Conservation (phyloP, 2,797 vertebrate genomes). For the Paguma larvata region DNA sequence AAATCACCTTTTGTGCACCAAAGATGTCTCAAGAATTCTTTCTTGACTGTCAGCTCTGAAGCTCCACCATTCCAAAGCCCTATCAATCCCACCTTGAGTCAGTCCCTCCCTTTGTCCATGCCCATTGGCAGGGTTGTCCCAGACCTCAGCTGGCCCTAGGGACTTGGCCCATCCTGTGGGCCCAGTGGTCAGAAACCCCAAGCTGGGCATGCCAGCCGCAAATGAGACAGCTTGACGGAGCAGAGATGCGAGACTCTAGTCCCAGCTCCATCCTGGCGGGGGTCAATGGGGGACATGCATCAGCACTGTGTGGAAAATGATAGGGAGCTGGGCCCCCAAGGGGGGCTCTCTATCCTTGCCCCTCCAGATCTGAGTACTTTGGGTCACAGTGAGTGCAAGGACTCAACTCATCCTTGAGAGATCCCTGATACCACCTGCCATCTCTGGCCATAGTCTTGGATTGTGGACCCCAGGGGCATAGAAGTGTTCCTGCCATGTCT, state of each 20-base stretch:
- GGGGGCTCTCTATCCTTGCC: background rate
- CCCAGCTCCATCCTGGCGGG: background rate
- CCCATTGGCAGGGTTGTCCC: background rate
- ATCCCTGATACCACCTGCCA: background rate
- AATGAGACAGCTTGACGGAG: background rate
- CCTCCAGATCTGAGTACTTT: background rate
- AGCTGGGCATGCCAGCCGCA: background rate
- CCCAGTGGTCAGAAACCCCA: background rate
- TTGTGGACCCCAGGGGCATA: background rate
- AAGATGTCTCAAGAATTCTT: too few relatives aligned
- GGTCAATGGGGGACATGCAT: fast-evolving
- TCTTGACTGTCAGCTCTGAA: too few relatives aligned
- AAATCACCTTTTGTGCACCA: too few relatives aligned
- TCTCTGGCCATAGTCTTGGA: background rate
- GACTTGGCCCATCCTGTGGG: background rate
- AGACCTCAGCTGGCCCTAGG: too few relatives aligned
- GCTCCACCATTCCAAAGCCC: too few relatives aligned
- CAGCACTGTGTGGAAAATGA: fast-evolving
- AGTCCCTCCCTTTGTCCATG: too few relatives aligned
- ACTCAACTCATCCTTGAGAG: background rate
- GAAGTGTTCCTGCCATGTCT: background rate
- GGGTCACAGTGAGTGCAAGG: background rate
- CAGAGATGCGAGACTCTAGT: background rate
- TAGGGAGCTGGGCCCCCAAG: too few relatives aligned
- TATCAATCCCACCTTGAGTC: background rate